Percentiles rank a stretch among this genome's conserved stretches.
Conservation (phyloP, 2,113 vertebrate genomes). For the Lampris megalopsis region DNA sequence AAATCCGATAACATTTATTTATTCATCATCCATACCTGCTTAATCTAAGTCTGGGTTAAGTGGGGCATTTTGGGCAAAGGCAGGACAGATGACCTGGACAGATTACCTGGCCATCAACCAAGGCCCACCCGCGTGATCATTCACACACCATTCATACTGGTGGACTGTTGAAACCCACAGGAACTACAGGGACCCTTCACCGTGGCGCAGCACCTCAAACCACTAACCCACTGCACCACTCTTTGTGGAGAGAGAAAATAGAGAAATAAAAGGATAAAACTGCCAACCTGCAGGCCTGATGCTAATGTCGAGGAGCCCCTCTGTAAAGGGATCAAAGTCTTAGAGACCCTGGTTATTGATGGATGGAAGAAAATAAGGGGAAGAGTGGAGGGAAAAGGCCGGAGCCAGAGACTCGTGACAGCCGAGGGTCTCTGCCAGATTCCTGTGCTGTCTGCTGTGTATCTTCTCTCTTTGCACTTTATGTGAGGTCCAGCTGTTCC, state of each 20-base stretch:
- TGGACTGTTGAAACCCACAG: too few relatives aligned
- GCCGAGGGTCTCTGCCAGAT: constrained; percentile 25
- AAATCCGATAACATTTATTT: too few relatives aligned
- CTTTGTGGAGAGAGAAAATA: not conserved
- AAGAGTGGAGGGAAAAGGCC: constrained; percentile 33
- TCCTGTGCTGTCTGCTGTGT: constrained; percentile 20
- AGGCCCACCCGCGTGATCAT: too few relatives aligned
- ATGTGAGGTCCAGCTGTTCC: not conserved
- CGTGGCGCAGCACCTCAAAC: too few relatives aligned
- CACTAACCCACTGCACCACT: too few relatives aligned
- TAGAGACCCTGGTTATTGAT: constrained; percentile 42
- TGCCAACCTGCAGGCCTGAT: constrained; percentile 12
- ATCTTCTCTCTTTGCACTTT: not conserved
- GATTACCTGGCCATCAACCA: too few relatives aligned
- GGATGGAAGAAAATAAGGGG: constrained; percentile 25
- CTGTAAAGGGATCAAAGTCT: constrained; percentile 53
- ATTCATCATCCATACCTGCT: too few relatives aligned
- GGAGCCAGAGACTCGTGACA: constrained; percentile 41
- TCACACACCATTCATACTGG: too few relatives aligned
- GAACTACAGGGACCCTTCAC: too few relatives aligned
- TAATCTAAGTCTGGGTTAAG: too few relatives aligned
- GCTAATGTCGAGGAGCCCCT: constrained; percentile 30
- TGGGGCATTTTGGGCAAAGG: too few relatives aligned
- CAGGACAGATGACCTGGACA: too few relatives aligned
- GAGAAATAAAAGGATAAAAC: not conserved